Percentiles rank a stretch among this genome's conserved stretches.
These are phyloP conservation scores for Vulpes vulpes DNA, from an alignment of 2,113 vertebrate species.

Conservation along the genomic window DNA sequence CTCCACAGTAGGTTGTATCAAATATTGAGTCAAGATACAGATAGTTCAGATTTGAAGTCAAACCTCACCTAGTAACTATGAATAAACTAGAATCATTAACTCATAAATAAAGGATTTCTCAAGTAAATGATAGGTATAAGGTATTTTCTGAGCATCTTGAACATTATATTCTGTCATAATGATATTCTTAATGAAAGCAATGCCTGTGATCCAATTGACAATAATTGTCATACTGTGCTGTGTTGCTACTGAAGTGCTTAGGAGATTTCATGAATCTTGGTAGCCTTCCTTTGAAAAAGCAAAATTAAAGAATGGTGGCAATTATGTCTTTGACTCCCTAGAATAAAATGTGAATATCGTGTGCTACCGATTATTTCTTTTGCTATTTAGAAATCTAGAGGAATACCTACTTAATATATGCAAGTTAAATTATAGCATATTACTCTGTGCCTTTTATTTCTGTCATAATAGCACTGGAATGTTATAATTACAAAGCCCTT, in stretches of 20 bases:
- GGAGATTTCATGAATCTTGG: background rate
- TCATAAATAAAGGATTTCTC: background rate
- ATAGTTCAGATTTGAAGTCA: background rate
- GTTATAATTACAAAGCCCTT: background rate
- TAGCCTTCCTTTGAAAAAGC: background rate
- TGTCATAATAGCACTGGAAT: background rate
- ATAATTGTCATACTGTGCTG: background rate
- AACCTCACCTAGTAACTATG: background rate
- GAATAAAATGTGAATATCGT: background rate
- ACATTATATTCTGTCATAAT: background rate
- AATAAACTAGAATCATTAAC: background rate
- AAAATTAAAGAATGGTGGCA: background rate
- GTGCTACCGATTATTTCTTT: background rate
- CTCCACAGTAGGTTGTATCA: background rate
- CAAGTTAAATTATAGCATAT: background rate
- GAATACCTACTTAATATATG: background rate
- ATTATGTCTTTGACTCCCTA: background rate
- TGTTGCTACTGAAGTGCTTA: background rate
- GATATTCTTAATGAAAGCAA: background rate
- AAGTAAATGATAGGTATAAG: background rate
- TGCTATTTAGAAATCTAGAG: background rate
- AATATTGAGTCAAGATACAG: background rate
- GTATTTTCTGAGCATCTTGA: background rate
- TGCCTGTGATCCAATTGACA: no score
- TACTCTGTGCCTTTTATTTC: constrained; percentile 33